Conservation (phyloP, 1,140 invertebrate genomes). For the Mycetomoellerius zeteki region DNA sequence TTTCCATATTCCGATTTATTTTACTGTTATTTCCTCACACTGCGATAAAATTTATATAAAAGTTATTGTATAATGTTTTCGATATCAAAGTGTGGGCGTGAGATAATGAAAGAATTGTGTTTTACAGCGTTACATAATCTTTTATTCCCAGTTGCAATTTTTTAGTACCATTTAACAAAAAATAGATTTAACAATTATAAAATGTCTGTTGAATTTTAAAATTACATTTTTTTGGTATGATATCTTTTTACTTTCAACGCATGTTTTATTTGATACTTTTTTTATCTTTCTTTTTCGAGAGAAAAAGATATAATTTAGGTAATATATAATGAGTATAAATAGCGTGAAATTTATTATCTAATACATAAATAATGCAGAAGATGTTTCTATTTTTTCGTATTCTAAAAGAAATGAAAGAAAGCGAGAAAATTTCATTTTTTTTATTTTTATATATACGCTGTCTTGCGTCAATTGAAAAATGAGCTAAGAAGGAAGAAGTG, state of each 20-base stretch:
- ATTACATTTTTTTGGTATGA: background rate
- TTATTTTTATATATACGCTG: slow-evolving; percentile 33
- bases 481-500: slow-evolving; percentile 39
- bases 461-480: slow-evolving; percentile 48
- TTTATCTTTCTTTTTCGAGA: background rate
- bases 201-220: background rate
- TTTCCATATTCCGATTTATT: background rate
- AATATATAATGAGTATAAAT: background rate
- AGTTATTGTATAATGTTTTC: background rate
- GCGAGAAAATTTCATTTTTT: slow-evolving; percentile 8
- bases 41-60: background rate
- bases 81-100: background rate
- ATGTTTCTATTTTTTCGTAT: background rate
- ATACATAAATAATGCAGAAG: background rate
- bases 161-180: background rate
- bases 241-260: background rate
- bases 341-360: background rate
- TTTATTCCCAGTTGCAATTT: background rate
- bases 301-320: background rate
- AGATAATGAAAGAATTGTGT: background rate
- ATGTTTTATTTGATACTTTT: background rate
- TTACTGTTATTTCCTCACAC: background rate
- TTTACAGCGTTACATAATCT: background rate
- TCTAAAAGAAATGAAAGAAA: slow-evolving; percentile 8
- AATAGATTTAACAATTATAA: slow-evolving; percentile 17